Evolutionary conservation across 2,888 invertebrate species (phyloP), one percentile per base, ranked within the genome.

Genomic region (Resseliella maxima): DNA sequence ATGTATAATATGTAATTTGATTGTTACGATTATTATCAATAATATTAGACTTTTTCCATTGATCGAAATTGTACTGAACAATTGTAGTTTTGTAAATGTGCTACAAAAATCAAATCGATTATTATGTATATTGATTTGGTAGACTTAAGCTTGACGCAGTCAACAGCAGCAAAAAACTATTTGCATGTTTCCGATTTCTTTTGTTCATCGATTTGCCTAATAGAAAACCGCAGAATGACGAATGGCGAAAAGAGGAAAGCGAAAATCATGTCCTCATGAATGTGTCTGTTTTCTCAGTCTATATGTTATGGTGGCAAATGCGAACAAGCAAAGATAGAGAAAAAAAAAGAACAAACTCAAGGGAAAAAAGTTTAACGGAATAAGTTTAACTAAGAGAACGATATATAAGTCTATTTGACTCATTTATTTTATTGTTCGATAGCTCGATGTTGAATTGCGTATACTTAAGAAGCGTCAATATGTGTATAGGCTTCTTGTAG

Each of bases 351-450:
- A 50, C n/a, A 15, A 59, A 59, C 59, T 24, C n/a, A 10, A n/a
- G 24, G 24, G 24, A 24, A 41, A 72, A 72, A 72, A 72, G 72
- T 72, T 72, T 38, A 5, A 12, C 1, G 41, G 83, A 83, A 83
- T 83, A 83, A 83, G 6, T 83, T 83, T 83, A 38, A 38, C 83
- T 38, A 38, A 38, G 38, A 38, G 38, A 38, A 38, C 83, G 41
- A 38, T 38, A n/a, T n/a, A 83, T 38, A 83, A 83, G 83, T 83
- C 38, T 83, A 83, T 83, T 83, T 36, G 38, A 83, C 41, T 83
- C 83, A 83, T 83, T 83, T 83, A 83, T 83, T 83, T 83, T 83
- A 83, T 83, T 83, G 83, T 83, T 38, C 15, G 72, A 72, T 72
- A 72, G 31, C 72, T 31, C 5, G 12, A 35, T 72, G 35, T 0